Conservation (phyloP, 1,140 invertebrate genomes). For the Cotesia typhae region DNA sequence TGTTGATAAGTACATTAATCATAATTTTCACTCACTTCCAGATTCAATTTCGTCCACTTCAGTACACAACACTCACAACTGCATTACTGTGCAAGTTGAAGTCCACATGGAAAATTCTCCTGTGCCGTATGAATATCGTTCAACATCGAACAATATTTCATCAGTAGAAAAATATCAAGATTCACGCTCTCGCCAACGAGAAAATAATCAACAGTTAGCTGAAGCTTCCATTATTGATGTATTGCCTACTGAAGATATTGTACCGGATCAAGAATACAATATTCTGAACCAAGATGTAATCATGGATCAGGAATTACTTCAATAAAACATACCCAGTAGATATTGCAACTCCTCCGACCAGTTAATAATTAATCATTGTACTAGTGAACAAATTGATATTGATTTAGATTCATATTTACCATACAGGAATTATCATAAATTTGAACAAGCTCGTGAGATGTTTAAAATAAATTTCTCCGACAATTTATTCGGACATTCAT, state of each 20-base stretch:
- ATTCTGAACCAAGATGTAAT: too few species aligned
- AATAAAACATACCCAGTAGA: background rate
- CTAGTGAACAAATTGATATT: background rate
- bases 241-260: too few species aligned
- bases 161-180: background rate
- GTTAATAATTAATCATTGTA: background rate
- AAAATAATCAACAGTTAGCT: too few species aligned
- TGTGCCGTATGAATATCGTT: slow-evolving; percentile 4
- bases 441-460: slow-evolving; percentile 29
- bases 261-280: too few species aligned
- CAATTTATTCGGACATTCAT: slow-evolving; percentile 40
- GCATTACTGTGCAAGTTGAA: slow-evolving; percentile 8
- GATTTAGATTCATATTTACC: slow-evolving; percentile 7
- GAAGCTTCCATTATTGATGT: too few species aligned
- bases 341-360: slow-evolving; percentile 8
- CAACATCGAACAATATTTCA: slow-evolving; percentile 3
- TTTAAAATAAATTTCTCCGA: slow-evolving; percentile 34
- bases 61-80: slow-evolving; percentile 10
- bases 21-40: too few species aligned
- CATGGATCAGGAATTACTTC: slow-evolving; percentile 9
- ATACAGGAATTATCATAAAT: background rate
- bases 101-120: slow-evolving; percentile 6
- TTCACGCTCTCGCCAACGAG: slow-evolving; percentile 3
- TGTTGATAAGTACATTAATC: too few species aligned
- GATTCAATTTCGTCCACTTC: background rate